Evolutionary conservation across 2,888 invertebrate species (phyloP), one percentile per base, ranked within the genome.

Genomic region (Timandra comae): DNA sequence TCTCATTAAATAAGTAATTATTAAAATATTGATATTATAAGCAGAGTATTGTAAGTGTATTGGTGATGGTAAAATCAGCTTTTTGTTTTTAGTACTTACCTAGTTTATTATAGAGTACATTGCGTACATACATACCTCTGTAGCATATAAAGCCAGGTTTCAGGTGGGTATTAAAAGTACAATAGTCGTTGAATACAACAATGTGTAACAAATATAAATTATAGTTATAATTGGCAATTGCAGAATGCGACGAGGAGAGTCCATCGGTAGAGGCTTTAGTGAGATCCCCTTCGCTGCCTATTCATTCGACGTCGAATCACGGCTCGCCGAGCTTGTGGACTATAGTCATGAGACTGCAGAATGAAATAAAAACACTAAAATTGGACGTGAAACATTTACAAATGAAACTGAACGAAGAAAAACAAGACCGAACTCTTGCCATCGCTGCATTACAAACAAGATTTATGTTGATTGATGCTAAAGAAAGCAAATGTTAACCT

Each of bases 261-360:
- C 63, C 69, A 20, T 63, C 75, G 35, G 62, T 82, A 45, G 86
- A 86, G 40, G 73, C 76, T 35, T 60, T 87, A 50, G 85, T 84
- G 43, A 61, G 86, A 42, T 86, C 86, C 16, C 81, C 86, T 12
- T 81, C 81, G 24, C 65, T 86, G 56, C 86, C 86, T 32, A 74
- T 81, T 49, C 81, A 81, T 56, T 67, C 69, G 34, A 63, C 65
- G 7, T 58, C 70, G 30, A 59, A 55, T 47, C 73, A 74, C 55
- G 70, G 65, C 29, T 66, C 67, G 63, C 91, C 93, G 67, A 91
- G 90, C 56, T 77, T 94, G 53, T 91, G 93, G 73, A 91, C 93
- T 52, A 90, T 93, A 35, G 92, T 94, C 45, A 91, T 93, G 84
- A 88, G 91, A 41, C 73, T 94, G 54, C 92, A 91, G 65, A 91